Base-by-base conservation (phyloP, 2,113 vertebrate genomes). In the Kryptolebias marmoratus region DNA sequence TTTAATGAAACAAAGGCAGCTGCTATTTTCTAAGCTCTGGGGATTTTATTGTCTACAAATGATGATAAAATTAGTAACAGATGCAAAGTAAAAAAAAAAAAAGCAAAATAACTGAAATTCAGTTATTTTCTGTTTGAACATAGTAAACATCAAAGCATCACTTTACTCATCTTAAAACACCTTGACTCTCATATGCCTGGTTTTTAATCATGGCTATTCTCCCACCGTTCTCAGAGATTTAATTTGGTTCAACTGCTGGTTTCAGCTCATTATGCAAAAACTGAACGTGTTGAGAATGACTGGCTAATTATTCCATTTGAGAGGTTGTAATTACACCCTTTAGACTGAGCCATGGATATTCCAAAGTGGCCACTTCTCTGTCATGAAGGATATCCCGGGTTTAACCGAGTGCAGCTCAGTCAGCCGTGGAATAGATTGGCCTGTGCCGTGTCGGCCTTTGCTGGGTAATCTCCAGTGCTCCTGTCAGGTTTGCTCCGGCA, bases 261-360 rank as follows among this genome's bases (percentile, higher is more conserved):
- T 85, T 73, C 62, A 75, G 68, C 82, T 80, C 69, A 85, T 84
- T 76, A 85, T 82, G 81, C 70, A 82, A 74, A 86, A 80, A 77
- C 53, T 16, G 71, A 80, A 87, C 72, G 81, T 79, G 81, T 73
- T 79, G 62, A 80, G 87, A 87, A 83, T 67, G 81, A 84, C 67
- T 66, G 79, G 72, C 83, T 90, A 87, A 91, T 91, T 82, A 88
- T 88, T 89, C 83, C 80, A 87, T 87, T 88, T 81, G 86, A 89
- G 86, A 87, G 76, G 76, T 83, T 89, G 79, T 87, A 89, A 90
- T 92, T 88, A 90, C 83, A 83, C 87, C 83, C 86, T 85, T 90
- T 85, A 83, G 53, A 83, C 79, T 48, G 71, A 80, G 83, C 75
- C 68, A 79, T 75, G 82, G 85, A 81, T 88, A 80, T 82, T 89